Evolutionary conservation across 1,140 invertebrate genomes (phyloP), one percentile per base, ranked within the genome.

Genomic region (Papilio xuthus): DNA sequence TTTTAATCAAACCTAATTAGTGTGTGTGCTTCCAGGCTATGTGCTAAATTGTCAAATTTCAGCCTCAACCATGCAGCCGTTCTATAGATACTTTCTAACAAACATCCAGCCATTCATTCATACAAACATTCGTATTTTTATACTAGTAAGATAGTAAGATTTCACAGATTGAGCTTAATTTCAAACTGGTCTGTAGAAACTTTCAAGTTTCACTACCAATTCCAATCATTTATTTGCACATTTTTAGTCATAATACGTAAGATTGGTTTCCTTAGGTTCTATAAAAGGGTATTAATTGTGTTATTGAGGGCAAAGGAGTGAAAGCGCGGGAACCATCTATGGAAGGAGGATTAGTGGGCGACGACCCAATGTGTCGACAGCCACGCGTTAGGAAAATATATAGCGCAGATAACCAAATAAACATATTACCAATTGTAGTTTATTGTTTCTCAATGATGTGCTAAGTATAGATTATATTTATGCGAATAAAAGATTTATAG

Each of bases 351-450:
- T 73, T 20, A 50, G 71, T 73, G 42, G 71, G 71, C 41, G 71
- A 15, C 20, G 42, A 47, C 71, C 42, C 41, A 20, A 73, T 47
- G 37, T 73, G 71, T 47, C 23, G 41, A 44, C 18, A 44, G 41
- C 37, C 41, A 23, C 37, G 42, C 23, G n/a, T 73, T 47, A 44
- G 71, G 71, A 73, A 73, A 73, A 73, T 73, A 26, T 73, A 73
- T 47, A 50, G 71, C 20, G 4, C 60, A 67, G 60, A 67, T 67
- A 67, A 67, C 60, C 60, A 28, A 67, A 67, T 67, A 32, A 67
- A 67, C 26, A 67, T 12, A 15, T 67, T 13, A 67, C 60, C 60
- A 67, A 67, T 32, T 32, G 26, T 67, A 67, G 60, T 67, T 67
- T 67, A 67, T 67, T 67, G 60, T 67, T 26, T 67, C 23, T 67